Conservation (phyloP, 2,113 vertebrate species). For the Zeus faber region DNA sequence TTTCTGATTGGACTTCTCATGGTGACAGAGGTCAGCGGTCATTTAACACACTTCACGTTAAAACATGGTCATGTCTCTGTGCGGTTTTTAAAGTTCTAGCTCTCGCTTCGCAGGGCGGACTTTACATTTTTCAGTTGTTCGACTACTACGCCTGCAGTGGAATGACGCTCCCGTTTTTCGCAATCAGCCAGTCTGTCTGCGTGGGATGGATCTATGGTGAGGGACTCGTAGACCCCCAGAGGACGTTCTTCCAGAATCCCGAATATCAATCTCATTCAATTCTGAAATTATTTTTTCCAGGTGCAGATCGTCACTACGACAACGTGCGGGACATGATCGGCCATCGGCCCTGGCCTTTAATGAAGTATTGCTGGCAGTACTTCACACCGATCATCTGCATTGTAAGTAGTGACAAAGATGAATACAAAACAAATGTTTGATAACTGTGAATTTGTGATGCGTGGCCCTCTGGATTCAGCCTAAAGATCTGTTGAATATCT, state of each 20-base stretch:
- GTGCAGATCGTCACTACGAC: constrained; percentile 86
- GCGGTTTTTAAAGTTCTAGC: background rate
- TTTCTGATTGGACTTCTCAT: constrained; percentile 72
- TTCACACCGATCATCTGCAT: constrained; percentile 84
- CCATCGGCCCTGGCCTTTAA: constrained; percentile 82
- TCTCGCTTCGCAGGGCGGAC: constrained; percentile 80
- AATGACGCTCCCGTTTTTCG: constrained; percentile 83
- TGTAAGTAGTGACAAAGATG: constrained; percentile 67
- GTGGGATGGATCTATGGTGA: constrained; percentile 94
- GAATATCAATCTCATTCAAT: background rate
- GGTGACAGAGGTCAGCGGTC: constrained; percentile 72
- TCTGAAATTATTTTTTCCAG: constrained; percentile 46
- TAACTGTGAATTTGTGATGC: background rate
- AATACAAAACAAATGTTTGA: background rate
- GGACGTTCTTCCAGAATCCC: background rate
- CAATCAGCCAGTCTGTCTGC: constrained; percentile 84
- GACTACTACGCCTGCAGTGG: constrained; percentile 93
- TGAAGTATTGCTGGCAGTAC: constrained; percentile 91
- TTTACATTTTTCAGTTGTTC: constrained; percentile 94
- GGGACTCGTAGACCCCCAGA: constrained; percentile 19
- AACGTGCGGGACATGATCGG: constrained; percentile 95
- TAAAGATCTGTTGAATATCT: background rate
- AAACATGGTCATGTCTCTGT: background rate
- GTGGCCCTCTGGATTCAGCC: too few relatives aligned
- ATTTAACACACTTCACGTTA: background rate